Evolutionary conservation across 2,888 invertebrate species (phyloP).

Genomic region (Pristionchus arcanus): DNA sequence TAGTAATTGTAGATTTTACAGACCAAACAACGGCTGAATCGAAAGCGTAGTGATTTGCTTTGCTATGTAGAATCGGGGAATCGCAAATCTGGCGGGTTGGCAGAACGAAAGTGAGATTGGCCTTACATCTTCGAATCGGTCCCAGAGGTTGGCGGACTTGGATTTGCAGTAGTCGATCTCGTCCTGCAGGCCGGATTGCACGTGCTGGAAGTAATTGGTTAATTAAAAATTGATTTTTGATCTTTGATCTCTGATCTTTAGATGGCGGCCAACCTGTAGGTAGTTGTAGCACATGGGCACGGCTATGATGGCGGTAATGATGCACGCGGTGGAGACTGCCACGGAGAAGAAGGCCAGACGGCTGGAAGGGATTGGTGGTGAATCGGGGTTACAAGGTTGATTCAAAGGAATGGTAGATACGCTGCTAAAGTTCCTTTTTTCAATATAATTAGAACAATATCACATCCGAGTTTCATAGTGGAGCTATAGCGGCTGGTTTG

Average conservation of each 20-base stretch:
- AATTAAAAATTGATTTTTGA: not conserved
- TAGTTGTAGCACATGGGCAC: slow-evolving; percentile 55
- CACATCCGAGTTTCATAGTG: not conserved
- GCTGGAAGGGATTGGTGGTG: not conserved
- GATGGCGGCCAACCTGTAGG: not conserved
- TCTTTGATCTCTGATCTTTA: not conserved
- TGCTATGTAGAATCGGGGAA: not conserved
- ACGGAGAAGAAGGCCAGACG: slow-evolving; percentile 45
- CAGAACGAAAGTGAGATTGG: not conserved
- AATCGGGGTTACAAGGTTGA: not conserved
- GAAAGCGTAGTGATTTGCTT: no score
- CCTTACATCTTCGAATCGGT: slow-evolving; percentile 7
- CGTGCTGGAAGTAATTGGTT: slow-evolving; percentile 35
- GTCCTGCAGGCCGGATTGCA: slow-evolving; percentile 51
- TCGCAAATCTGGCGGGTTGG: not conserved
- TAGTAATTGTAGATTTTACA: no score
- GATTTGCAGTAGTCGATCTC: slow-evolving; percentile 50
- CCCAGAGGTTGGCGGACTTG: slow-evolving; percentile 32
- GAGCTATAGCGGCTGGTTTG: not conserved
- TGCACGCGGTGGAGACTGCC: slow-evolving; percentile 17
- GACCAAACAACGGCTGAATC: no score
- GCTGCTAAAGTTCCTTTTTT: no score
- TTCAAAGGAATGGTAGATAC: not conserved
- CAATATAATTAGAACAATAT: not conserved
- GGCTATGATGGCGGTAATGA: slow-evolving; percentile 41